phyloP scores from a whole-genome alignment of 1,140 invertebrate species.

The Carcinoscorpius rotundicauda region DNA sequence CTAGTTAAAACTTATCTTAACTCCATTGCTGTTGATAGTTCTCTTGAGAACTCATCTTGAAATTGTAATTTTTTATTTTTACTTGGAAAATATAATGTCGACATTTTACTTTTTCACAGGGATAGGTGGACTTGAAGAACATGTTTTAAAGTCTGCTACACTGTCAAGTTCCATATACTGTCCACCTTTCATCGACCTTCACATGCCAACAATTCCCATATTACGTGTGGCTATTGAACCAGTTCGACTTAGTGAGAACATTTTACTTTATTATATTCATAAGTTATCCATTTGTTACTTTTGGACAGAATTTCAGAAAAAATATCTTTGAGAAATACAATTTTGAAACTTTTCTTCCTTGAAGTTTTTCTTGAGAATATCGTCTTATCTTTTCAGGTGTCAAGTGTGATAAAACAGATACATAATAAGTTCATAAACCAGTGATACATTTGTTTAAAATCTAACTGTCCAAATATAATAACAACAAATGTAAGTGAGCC shows the following conservation, averaged over 20 bases:
- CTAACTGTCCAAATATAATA: too few species aligned
- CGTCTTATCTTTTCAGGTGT: too few species aligned
- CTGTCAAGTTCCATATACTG: conserved; percentile 70
- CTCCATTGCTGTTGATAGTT: not conserved
- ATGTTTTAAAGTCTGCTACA: conserved; percentile 81
- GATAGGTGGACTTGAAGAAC: conserved; percentile 74
- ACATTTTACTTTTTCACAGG: conserved; percentile 35
- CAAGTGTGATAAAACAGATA: too few species aligned
- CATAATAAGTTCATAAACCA: too few species aligned
- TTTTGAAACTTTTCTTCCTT: too few species aligned
- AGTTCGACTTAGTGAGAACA: conserved; percentile 46
- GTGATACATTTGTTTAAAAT: too few species aligned
- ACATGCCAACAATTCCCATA: conserved; percentile 64
- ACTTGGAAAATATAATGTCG: conserved; percentile 7
- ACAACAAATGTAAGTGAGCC: too few species aligned
- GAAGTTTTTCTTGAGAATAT: too few species aligned
- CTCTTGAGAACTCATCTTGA: not conserved
- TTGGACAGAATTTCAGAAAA: too few species aligned
- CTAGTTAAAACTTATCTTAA: not conserved
- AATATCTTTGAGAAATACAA: too few species aligned
- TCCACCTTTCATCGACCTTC: conserved; percentile 76
- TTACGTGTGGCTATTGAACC: conserved; percentile 91
- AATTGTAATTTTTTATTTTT: conserved; percentile 3
- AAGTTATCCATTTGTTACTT: not conserved
- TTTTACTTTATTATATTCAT: not conserved